Conservation (phyloP, 2,113 vertebrate species). For the Ctenodactylus gundi region DNA sequence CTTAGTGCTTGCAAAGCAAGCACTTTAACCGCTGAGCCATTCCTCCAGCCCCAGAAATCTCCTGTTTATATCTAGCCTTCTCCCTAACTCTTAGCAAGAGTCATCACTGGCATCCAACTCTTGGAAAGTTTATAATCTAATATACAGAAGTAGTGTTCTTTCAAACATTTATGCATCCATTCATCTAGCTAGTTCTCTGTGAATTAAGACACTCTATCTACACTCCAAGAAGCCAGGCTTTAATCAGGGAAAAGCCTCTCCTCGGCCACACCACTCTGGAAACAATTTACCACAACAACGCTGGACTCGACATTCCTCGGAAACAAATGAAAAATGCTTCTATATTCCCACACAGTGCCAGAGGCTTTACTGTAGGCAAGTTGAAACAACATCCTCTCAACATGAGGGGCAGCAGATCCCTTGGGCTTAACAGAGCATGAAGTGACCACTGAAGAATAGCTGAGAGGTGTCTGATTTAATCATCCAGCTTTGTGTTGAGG, state of each 20-base stretch:
- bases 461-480: constrained; percentile 75
- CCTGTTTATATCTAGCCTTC: not conserved
- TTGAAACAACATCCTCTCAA: constrained; percentile 6
- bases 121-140: not conserved
- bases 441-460: constrained; percentile 35
- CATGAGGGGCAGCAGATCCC: not conserved
- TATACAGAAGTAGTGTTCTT: not conserved
- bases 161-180: not conserved
- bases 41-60: too few relatives aligned
- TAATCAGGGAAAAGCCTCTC: not conserved
- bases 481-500: constrained; percentile 80
- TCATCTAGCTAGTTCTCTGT: not conserved
- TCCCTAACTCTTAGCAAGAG: not conserved
- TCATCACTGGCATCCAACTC: not conserved
- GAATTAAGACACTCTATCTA: not conserved
- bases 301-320: not conserved
- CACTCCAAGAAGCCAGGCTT: not conserved
- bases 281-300: not conserved
- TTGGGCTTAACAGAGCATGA: not conserved
- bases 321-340: not conserved
- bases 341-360: not conserved
- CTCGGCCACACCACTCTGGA: not conserved
- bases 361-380: not conserved
- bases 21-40: too few relatives aligned
- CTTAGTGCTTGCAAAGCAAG: too few relatives aligned